Base-by-base conservation (phyloP, 2,113 vertebrate species). In the Girardinichthys multiradiatus region DNA sequence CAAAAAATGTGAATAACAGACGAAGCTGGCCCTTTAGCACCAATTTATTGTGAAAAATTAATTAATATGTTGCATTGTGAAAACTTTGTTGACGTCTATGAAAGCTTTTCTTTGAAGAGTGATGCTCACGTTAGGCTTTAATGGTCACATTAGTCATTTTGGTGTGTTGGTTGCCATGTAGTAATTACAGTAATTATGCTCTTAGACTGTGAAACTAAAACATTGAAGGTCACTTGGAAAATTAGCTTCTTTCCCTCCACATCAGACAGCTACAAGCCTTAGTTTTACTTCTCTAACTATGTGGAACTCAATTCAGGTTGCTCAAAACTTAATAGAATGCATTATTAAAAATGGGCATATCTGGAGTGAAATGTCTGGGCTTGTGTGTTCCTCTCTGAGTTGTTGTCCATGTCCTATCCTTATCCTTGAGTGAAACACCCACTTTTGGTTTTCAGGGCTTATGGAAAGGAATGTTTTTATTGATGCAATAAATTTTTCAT, bases 121-220 rank as follows among this genome's bases (percentile, higher is more conserved):
- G 48, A 63, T 64, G 58, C 64, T 70, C 1, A 71, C 68, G 8
- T 75, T 78, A 83, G 75, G 70, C 78, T 69, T 64, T 82, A 80
- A 88, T 87, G 74, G 81, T 77, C 63, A 66, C 78, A 87, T 92
- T 80, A 79, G 76, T 86, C 82, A 84, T 77, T 85, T 75, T 64
- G 64, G 72, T 65, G 48, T 75, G 77, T 86, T 68, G 65, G 79
- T 74, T 67, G 74, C 69, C 62, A 68, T 65, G 74, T 75, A 84
- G 86, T 89, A 81, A 91, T 89, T 81, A 84, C 74, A 85, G 86
- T 82, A 85, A 88, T 90, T 87, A 89, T 61, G 61, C 37, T 76
- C 48, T 73, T 70, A 82, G 81, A 60, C 65, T 72, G 61, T 29
- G 48, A 83, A 75, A 64, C 75, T 72, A 61, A 17, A 75, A 65